Evolutionary conservation across 2,113 vertebrate species (phyloP).

Genomic region (Papio anubis): DNA sequence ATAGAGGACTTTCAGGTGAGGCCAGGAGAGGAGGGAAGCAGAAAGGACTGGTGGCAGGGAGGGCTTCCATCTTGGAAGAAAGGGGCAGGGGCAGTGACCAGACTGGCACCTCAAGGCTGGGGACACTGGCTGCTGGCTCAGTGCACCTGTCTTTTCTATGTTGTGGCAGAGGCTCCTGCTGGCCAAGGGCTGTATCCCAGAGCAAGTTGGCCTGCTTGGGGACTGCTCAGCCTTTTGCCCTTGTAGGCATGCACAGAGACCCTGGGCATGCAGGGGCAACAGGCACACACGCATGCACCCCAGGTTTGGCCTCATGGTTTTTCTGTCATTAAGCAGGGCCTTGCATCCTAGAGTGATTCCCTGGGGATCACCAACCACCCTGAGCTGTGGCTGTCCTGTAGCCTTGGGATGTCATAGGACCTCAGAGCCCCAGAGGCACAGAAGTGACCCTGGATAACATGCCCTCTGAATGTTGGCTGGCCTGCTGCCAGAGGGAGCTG

Average conservation of each 20-base stretch:
- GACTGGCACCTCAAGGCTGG: not conserved
- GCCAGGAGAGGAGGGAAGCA: not conserved
- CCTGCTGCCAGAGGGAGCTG: not conserved
- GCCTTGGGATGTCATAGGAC: not conserved
- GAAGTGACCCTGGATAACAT: not conserved
- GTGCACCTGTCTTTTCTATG: not conserved
- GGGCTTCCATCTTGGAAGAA: not conserved
- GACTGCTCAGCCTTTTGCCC: not conserved
- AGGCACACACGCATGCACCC: not conserved
- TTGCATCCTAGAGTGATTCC: not conserved
- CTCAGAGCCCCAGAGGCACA: not conserved
- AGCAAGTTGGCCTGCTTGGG: not conserved
- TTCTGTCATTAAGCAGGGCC: not conserved
- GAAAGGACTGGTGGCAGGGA: not conserved
- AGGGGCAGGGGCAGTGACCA: not conserved
- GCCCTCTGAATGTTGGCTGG: not conserved
- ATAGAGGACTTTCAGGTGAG: not conserved
- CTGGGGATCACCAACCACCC: not conserved
- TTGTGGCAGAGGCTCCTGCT: not conserved
- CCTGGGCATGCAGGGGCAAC: not conserved
- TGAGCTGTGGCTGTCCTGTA: not conserved
- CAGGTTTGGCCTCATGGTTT: not conserved
- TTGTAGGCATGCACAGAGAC: not conserved
- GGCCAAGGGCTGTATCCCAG: not conserved
- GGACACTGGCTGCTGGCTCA: not conserved